These are phyloP conservation scores for Aldrovandia affinis DNA, from an alignment of 2,797 vertebrate genomes.

Conservation along the genomic window DNA sequence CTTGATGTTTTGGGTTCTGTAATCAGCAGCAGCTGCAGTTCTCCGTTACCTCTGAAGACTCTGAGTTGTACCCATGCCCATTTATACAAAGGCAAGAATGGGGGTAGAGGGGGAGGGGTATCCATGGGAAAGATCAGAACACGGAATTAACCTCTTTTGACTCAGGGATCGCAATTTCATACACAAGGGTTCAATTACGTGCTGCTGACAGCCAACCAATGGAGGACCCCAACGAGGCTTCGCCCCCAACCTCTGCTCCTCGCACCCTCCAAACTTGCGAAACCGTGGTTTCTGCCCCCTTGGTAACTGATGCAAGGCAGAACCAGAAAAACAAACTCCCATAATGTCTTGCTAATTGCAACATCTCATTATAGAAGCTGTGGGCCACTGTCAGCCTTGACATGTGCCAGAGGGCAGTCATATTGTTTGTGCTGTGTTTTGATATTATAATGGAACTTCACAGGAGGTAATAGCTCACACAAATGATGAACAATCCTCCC, in stretches of 20 bases:
- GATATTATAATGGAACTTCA: conserved; percentile 21
- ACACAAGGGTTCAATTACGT: conserved; percentile 49
- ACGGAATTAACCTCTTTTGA: conserved; percentile 47
- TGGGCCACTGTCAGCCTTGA: conserved; percentile 41
- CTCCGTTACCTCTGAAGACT: conserved; percentile 24
- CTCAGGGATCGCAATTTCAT: conserved; percentile 47
- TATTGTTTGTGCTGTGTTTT: conserved; percentile 18
- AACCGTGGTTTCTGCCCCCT: conserved; percentile 37
- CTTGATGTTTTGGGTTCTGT: conserved; percentile 39
- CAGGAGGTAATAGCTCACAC: conserved; percentile 34
- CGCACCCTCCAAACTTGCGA: conserved; percentile 11
- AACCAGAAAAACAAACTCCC: conserved; percentile 17
- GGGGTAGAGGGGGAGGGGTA: conserved; percentile 22
- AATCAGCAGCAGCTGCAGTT: conserved; percentile 50
- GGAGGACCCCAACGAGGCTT: conserved; percentile 43
- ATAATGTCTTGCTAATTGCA: conserved; percentile 13
- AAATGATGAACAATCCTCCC: not conserved
- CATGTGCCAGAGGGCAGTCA: conserved; percentile 25
- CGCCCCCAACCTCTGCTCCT: conserved; percentile 35
- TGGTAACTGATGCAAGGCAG: conserved; percentile 40
- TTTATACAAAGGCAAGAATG: conserved; percentile 35
- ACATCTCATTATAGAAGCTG: conserved; percentile 40
- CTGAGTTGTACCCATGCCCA: conserved; percentile 31
- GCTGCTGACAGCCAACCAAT: conserved; percentile 47
- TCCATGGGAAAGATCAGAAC: conserved; percentile 45